Evolutionary conservation across 2,888 invertebrate genomes (phyloP).

Genomic region (Eupithecia pulchellata): DNA sequence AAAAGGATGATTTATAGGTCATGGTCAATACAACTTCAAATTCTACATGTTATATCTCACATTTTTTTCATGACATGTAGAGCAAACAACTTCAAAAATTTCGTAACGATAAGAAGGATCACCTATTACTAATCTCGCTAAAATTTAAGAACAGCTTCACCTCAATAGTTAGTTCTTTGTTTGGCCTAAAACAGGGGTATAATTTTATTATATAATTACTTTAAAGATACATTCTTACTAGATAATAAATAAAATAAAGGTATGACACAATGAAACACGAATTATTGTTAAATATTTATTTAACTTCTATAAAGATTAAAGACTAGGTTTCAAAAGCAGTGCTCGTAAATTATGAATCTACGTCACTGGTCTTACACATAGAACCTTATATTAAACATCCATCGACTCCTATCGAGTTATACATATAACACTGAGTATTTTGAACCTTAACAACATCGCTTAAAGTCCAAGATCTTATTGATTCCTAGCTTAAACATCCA

Average conservation of each 20-base stretch:
- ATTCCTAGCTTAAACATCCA: neutral
- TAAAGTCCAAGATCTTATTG: neutral
- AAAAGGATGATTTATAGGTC: too few species aligned
- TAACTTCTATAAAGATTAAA: slow-evolving; percentile 48
- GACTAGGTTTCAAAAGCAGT: slow-evolving; percentile 53
- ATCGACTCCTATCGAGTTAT: slow-evolving; percentile 18
- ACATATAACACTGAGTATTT: neutral
- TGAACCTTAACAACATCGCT: neutral
- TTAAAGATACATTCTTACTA: too few species aligned
- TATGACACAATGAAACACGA: slow-evolving; percentile 27
- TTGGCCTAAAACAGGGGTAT: too few species aligned
- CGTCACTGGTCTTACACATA: slow-evolving; percentile 20
- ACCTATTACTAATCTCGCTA: too few species aligned
- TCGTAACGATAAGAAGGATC: too few species aligned
- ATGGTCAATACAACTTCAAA: too few species aligned
- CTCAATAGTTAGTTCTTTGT: too few species aligned
- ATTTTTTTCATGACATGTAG: too few species aligned
- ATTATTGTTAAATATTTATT: slow-evolving; percentile 39
- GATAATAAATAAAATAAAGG: neutral
- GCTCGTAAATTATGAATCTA: slow-evolving; percentile 22
- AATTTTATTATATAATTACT: too few species aligned
- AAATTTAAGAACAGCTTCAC: too few species aligned
- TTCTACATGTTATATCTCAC: too few species aligned
- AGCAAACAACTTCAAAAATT: too few species aligned
- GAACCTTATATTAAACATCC: slow-evolving; percentile 21